These are phyloP conservation scores for Tamandua tetradactyla DNA, from an alignment of 2,797 vertebrate species.

Conservation along the genomic window DNA sequence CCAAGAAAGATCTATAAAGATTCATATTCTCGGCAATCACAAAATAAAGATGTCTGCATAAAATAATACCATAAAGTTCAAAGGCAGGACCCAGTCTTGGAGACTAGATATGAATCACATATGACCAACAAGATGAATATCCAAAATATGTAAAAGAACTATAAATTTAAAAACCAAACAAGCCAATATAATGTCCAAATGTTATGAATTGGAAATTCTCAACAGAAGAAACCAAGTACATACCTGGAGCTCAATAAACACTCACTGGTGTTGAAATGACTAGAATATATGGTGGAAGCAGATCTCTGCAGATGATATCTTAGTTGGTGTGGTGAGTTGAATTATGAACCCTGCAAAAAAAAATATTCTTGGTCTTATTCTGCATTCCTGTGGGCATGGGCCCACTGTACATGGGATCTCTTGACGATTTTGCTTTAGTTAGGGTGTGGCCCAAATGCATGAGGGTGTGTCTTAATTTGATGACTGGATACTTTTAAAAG, in stretches of 20 bases:
- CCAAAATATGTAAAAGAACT: neutral
- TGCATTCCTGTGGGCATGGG: too few relatives aligned
- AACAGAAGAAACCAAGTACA: neutral
- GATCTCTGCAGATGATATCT: neutral
- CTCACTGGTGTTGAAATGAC: neutral
- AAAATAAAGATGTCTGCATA: neutral
- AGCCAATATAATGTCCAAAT: neutral
- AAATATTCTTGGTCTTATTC: too few relatives aligned
- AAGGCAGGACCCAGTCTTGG: neutral
- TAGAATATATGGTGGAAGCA: neutral
- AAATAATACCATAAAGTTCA: neutral
- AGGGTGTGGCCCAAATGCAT: too few relatives aligned
- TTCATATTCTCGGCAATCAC: neutral
- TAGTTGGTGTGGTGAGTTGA: neutral
- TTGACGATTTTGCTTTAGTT: too few relatives aligned
- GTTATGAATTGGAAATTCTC: neutral
- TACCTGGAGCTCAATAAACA: neutral
- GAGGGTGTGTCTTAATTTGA: too few relatives aligned
- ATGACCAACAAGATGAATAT: neutral
- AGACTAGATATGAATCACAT: neutral
- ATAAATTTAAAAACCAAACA: neutral
- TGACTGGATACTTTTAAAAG: too few relatives aligned
- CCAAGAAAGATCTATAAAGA: neutral
- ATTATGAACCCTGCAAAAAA: too few relatives aligned
- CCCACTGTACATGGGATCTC: too few relatives aligned